Evolutionary conservation across 2,888 invertebrate genomes (phyloP).

Genomic region (Dryobotodes eremita): DNA sequence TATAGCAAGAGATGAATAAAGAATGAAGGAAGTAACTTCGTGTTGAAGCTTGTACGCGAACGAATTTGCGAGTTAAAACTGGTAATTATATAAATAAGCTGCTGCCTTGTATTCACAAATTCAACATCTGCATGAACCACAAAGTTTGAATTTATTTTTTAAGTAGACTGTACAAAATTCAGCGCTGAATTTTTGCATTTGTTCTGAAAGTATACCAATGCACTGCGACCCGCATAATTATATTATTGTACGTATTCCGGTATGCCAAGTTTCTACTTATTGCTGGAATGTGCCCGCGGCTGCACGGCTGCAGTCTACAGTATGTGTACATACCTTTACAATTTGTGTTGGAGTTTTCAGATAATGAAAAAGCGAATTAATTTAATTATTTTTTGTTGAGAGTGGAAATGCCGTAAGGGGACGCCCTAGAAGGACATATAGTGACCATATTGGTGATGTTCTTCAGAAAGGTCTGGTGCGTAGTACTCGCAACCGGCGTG

Average conservation of each 20-base stretch:
- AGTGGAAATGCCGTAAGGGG: too few species aligned
- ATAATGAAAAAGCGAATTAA: neutral
- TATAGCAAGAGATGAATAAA: neutral
- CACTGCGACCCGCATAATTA: conserved; percentile 18
- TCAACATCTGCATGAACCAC: conserved; percentile 1
- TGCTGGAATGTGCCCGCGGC: conserved; percentile 1
- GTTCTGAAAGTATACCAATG: conserved; percentile 2
- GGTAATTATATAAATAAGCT: neutral
- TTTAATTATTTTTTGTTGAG: too few species aligned
- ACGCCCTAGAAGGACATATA: too few species aligned
- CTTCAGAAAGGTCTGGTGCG: too few species aligned
- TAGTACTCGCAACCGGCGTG: too few species aligned
- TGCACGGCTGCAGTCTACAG: neutral
- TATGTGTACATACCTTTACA: neutral
- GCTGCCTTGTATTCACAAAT: neutral
- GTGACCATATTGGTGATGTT: too few species aligned
- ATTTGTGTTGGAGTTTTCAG: conserved; percentile 5
- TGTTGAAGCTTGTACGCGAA: neutral
- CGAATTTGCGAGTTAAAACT: neutral
- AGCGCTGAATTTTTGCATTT: conserved; percentile 20
- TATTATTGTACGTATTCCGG: conserved; percentile 18
- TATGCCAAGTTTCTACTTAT: conserved; percentile 19
- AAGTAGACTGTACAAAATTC: conserved; percentile 14
- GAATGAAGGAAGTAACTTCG: neutral
- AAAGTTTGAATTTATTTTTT: conserved; percentile 10